phyloP scores from a whole-genome alignment of 1,140 invertebrate genomes.

The Heliconius nattereri region DNA sequence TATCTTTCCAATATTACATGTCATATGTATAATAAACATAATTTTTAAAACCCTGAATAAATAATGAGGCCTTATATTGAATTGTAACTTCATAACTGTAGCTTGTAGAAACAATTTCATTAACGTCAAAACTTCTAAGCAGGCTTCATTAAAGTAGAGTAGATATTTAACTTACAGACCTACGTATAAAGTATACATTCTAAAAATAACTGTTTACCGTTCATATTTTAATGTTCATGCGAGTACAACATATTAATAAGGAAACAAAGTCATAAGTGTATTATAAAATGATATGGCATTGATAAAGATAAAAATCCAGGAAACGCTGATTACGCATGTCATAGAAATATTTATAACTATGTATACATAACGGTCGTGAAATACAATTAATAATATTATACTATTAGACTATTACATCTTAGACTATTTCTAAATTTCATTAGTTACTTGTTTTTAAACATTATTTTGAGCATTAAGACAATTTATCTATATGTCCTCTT shows the following conservation, averaged over 20 bases:
- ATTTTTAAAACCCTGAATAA: too few relatives aligned
- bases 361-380: background rate
- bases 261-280: background rate
- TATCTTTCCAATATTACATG: too few relatives aligned
- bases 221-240: background rate
- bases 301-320: constrained; percentile 22
- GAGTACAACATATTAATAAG: background rate
- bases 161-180: background rate
- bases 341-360: background rate
- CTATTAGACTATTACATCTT: background rate
- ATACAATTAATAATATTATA: background rate
- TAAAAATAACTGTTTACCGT: background rate
- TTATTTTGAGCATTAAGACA: background rate
- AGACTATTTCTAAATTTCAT: background rate
- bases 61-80: too few relatives aligned
- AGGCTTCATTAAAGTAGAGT: background rate
- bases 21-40: too few relatives aligned
- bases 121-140: background rate
- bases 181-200: too few relatives aligned
- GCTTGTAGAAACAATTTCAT: background rate
- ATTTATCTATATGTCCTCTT: constrained; percentile 13
- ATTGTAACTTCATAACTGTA: too few relatives aligned
- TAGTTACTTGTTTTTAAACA: background rate
- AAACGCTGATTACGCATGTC: constrained; percentile 15
- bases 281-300: constrained; percentile 10